Percentiles rank a stretch among this genome's conserved stretches.
These are phyloP conservation scores for Chionodraco myersi DNA, from an alignment of 2,113 vertebrate species.

Conservation along the genomic window DNA sequence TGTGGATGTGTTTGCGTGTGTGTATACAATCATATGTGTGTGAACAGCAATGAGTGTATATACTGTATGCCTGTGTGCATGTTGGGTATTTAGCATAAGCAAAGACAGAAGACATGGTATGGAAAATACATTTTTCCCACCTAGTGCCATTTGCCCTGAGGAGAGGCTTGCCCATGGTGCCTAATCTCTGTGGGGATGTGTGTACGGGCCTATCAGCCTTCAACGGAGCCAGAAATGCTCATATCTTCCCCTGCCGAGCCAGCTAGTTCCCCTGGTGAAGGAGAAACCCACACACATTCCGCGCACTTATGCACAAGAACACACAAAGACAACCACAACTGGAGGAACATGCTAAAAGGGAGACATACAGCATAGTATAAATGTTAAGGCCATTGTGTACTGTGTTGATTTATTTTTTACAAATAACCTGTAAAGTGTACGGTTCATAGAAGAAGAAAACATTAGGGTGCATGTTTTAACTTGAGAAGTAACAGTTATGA, in stretches of 20 bases:
- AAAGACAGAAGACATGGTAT: constrained; percentile 26
- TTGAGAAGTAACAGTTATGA: too few relatives aligned
- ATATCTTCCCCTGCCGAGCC: constrained; percentile 58
- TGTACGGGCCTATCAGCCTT: constrained; percentile 66
- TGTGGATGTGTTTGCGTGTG: not conserved
- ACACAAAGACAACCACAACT: constrained; percentile 7
- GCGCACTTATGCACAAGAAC: not conserved
- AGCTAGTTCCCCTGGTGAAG: constrained; percentile 52
- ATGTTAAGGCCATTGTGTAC: not conserved
- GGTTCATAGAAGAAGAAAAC: too few relatives aligned
- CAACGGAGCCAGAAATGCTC: constrained; percentile 48
- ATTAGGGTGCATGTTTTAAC: too few relatives aligned
- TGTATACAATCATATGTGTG: constrained; percentile 8
- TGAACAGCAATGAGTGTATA: constrained; percentile 21
- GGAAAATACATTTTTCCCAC: constrained; percentile 47
- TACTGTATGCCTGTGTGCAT: constrained; percentile 14
- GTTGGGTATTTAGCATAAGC: constrained; percentile 23
- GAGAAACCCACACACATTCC: constrained; percentile 26
- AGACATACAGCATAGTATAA: not conserved
- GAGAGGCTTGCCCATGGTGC: constrained; percentile 46
- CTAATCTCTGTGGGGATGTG: constrained; percentile 59
- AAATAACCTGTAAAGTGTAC: not conserved
- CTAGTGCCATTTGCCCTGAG: constrained; percentile 54
- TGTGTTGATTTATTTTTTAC: not conserved
- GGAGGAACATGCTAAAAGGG: not conserved